Evolutionary conservation across 53 echinoderm and acorn worm genomes (phyloP).

Genomic region (Apostichopus leukothele): DNA sequence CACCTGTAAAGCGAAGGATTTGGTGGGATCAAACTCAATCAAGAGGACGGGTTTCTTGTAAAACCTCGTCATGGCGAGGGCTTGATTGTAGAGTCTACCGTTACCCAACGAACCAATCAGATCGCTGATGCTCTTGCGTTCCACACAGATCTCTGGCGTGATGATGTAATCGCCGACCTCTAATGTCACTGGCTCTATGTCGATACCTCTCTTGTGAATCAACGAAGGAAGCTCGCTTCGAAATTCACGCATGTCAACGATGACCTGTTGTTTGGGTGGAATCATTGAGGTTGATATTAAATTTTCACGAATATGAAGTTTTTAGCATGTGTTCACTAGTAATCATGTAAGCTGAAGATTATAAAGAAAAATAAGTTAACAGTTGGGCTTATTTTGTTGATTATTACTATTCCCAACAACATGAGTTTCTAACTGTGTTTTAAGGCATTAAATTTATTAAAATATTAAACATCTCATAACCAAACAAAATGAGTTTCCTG

Average conservation of each 20-base stretch:
- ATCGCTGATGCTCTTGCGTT: constrained; percentile 97
- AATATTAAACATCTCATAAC: too few relatives aligned
- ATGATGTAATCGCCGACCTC: constrained; percentile 99
- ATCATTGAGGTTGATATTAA: too few relatives aligned
- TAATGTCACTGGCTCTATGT: constrained; percentile 91
- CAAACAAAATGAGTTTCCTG: too few relatives aligned
- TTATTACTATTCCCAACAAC: too few relatives aligned
- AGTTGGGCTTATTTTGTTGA: too few relatives aligned
- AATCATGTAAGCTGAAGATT: too few relatives aligned
- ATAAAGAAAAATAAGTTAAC: too few relatives aligned
- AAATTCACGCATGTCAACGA: constrained; percentile 99
- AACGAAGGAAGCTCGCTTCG: constrained; percentile 93
- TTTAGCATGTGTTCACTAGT: too few relatives aligned
- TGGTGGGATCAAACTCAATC: constrained; percentile 95
- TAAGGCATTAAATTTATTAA: too few relatives aligned
- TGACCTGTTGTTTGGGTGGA: constrained; percentile 52
- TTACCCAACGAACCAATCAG: constrained; percentile 90
- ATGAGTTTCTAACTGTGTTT: too few relatives aligned
- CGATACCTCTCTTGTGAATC: constrained; percentile 92
- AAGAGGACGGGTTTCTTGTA: constrained; percentile 91
- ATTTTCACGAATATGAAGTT: too few relatives aligned
- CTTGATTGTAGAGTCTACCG: constrained; percentile 94
- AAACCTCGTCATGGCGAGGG: constrained; percentile 83
- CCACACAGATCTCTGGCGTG: constrained; percentile 96
- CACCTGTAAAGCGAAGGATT: constrained; percentile 95